A percentile compares a stretch with the other conserved stretches of the same genome.
Evolutionary conservation across 1,140 invertebrate genomes (phyloP).

Genomic region (Aphis gossypii): DNA sequence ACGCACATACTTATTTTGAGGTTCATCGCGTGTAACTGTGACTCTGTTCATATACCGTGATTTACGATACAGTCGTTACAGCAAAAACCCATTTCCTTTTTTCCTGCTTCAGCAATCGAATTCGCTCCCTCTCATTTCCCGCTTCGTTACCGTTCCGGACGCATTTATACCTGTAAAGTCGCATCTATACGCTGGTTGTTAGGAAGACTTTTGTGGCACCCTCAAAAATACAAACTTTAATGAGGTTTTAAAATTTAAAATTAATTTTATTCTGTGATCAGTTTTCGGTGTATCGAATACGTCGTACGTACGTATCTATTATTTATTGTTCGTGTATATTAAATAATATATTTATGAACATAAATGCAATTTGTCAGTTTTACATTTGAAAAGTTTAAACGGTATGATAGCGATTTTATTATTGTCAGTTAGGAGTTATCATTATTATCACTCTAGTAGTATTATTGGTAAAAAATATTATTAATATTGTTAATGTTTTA

Average conservation of each 20-base stretch:
- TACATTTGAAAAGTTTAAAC: not conserved
- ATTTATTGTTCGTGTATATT: not conserved
- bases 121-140: not conserved
- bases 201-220: not conserved
- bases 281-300: not conserved
- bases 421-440: not conserved
- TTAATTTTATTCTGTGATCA: not conserved
- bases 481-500: not conserved
- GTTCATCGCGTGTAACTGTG: not conserved
- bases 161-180: not conserved
- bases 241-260: not conserved
- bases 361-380: not conserved
- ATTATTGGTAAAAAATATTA: not conserved
- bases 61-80: not conserved
- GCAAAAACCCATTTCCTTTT: not conserved
- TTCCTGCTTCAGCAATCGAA: not conserved
- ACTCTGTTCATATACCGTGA: not conserved
- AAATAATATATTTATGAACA: not conserved
- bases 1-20: too few relatives aligned
- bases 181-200: not conserved
- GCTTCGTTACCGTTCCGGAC: not conserved
- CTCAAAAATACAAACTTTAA: not conserved
- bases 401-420: too few relatives aligned
- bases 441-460: not conserved
- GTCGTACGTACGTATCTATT: too few relatives aligned